These are phyloP conservation scores for Tetramorium alpestre DNA, from an alignment of 1,140 invertebrate species.

Conservation along the genomic window DNA sequence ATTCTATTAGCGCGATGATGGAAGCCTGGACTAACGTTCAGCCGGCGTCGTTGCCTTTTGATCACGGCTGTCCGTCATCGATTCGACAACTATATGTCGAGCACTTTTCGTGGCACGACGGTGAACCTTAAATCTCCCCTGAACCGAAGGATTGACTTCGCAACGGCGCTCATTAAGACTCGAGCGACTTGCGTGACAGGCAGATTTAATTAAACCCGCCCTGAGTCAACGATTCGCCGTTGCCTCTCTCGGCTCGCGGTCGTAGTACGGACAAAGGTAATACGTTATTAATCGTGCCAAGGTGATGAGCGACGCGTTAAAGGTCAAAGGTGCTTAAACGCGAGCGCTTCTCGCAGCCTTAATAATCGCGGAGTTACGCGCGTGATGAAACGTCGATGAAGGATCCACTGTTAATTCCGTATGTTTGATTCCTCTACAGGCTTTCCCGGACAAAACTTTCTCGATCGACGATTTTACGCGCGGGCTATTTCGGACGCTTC, in stretches of 20 bases:
- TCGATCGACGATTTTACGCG: neutral
- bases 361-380: neutral
- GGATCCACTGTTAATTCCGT: neutral
- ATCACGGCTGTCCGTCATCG: slow-evolving; percentile 7
- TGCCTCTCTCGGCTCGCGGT: neutral
- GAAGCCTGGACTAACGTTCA: neutral
- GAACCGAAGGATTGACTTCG: neutral
- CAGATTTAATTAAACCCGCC: neutral
- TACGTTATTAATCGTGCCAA: neutral
- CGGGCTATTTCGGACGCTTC: neutral
- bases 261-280: neutral
- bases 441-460: neutral
- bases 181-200: neutral
- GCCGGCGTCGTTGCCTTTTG: neutral
- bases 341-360: neutral
- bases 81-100: neutral
- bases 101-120: neutral
- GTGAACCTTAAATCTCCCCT: neutral
- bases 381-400: neutral
- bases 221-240: neutral
- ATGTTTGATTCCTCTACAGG: neutral
- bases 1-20: neutral
- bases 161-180: neutral
- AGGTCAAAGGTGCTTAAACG: neutral
- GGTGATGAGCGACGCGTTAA: neutral